Base-by-base conservation (phyloP, 2,113 vertebrate species). In the Nothocercus nigrocapillus region DNA sequence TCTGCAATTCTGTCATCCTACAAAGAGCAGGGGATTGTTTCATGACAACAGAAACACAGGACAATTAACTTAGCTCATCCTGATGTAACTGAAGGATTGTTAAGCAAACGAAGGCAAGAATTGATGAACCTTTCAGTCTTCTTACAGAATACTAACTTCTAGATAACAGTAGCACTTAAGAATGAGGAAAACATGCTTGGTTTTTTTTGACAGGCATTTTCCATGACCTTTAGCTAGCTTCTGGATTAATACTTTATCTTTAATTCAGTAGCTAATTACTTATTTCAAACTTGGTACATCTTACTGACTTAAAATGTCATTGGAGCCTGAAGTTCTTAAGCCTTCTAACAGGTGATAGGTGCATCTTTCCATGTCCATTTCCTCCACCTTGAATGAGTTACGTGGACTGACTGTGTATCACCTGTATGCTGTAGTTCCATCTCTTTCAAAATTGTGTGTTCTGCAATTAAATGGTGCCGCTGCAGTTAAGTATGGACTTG, bases 131-230 rank as follows among this genome's bases (percentile, higher is more conserved):
- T 88, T 79, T 45, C n/a, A 17, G 58, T 34, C 36, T 94, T 94
- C 88, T 90, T 72, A 66, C 40, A 53, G 89, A 78, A 82, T 42
- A 14, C 13, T n/a, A 54, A 75, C 75, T 90, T 25, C 76, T 34
- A 72, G 89, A 82, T 70, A 61, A 18, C 82, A 68, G 16, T 75
- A 45, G 68, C 92, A 63, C 68, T 95, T 93, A 82, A 24, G 67
- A 70, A 56, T 54, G 53, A 74, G 91, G 42, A n/a, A 87, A 47
- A 19, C 87, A 13, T 79, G 42, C 44, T 87, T 85, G 15, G 0
- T 13, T 76, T 77, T 25, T 11, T 76, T 77, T 19, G 7, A n/a
- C 36, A 22, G 1, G 3, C 13, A 34, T 79, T 86, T 87, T 89
- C 28, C 15, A 12, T 90, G 49, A 63, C 14, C 19, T 87, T 0